These are phyloP conservation scores for Cariama cristata DNA, from an alignment of 2,113 vertebrate species.

Conservation along the genomic window DNA sequence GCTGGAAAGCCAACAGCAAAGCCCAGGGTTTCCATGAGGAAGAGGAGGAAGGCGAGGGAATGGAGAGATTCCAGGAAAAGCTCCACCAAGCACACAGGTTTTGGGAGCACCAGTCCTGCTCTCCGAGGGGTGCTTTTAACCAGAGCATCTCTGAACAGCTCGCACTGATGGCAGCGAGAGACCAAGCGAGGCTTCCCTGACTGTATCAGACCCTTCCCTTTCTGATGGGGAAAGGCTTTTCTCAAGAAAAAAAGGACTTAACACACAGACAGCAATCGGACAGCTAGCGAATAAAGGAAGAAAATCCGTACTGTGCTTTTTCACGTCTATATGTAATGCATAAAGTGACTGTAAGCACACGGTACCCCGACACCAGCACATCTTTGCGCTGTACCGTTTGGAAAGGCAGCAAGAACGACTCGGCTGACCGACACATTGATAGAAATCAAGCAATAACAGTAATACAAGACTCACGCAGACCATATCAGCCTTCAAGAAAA, in stretches of 20 bases:
- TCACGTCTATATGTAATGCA: fast-evolving
- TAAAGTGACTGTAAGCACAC: fast-evolving
- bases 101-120: neutral
- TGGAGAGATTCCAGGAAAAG: neutral
- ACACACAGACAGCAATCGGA: neutral
- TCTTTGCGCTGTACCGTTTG: fast-evolving
- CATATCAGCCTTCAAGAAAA: neutral
- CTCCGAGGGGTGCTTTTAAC: neutral
- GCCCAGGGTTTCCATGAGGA: neutral
- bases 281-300: neutral
- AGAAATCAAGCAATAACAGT: neutral
- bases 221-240: too few relatives aligned
- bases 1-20: neutral
- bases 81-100: fast-evolving
- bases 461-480: neutral
- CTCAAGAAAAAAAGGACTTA: neutral
- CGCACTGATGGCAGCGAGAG: fast-evolving
- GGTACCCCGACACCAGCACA: neutral
- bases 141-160: neutral
- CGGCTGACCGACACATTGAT: fast-evolving
- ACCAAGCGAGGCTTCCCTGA: neutral
- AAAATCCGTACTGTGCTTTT: neutral
- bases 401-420: neutral
- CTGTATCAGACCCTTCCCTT: neutral
- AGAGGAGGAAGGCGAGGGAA: neutral